Evolutionary conservation across 2,888 invertebrate genomes (phyloP).

Genomic region (Urechis unicinctus): DNA sequence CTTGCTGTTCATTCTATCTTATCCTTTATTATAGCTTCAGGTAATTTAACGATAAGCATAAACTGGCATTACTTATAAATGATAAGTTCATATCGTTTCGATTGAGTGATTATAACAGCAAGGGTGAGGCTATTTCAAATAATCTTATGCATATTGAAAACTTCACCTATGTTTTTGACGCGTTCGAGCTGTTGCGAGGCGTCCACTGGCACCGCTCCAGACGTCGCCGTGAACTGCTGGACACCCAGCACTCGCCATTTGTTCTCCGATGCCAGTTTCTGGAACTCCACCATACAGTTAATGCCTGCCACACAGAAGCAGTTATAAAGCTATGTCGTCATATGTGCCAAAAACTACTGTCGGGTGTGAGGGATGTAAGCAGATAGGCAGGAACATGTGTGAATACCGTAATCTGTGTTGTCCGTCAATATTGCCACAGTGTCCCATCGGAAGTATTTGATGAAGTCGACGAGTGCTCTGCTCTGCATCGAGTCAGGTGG

Average conservation of each 20-base stretch:
- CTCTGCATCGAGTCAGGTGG: constrained; percentile 11
- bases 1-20: too few relatives aligned
- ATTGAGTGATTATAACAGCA: too few relatives aligned
- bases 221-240: constrained; percentile 9
- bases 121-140: too few relatives aligned
- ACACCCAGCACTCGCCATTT: constrained; percentile 11
- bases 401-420: constrained; percentile 13
- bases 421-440: constrained; percentile 12
- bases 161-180: constrained; percentile 5
- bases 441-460: constrained; percentile 13
- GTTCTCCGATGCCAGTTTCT: constrained; percentile 6
- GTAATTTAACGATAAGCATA: too few relatives aligned
- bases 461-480: constrained; percentile 8
- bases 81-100: too few relatives aligned
- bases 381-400: too few relatives aligned
- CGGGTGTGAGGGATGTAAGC: too few relatives aligned
- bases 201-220: constrained; percentile 1
- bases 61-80: too few relatives aligned
- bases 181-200: constrained; percentile 6
- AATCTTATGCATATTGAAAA: too few relatives aligned
- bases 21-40: too few relatives aligned
- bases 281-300: constrained; percentile 10
- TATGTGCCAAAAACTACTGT: too few relatives aligned
- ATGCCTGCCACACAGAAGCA: constrained; percentile 11
- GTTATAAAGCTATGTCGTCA: too few relatives aligned